Conservation (phyloP, 2,113 vertebrate genomes). For the Glaucidium brasilianum region DNA sequence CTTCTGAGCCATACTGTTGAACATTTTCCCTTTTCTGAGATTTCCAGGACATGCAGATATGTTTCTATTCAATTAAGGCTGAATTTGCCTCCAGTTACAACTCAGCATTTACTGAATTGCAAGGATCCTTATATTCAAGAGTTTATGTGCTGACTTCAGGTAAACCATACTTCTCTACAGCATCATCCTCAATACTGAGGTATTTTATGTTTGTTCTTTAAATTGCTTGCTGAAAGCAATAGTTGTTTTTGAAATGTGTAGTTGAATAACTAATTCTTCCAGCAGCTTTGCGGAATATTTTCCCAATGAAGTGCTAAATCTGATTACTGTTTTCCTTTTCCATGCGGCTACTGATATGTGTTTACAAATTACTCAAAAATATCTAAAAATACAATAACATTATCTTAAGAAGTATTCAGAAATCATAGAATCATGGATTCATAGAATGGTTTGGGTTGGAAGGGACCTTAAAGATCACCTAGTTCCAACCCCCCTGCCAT, state of each 20-base stretch:
- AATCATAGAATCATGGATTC: background rate
- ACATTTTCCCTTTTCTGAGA: constrained; percentile 11
- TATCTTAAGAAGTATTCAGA: background rate
- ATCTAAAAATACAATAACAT: background rate
- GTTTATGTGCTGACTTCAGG: constrained; percentile 33
- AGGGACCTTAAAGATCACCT: too few species aligned
- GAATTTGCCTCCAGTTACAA: constrained; percentile 27
- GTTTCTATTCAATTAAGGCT: background rate
- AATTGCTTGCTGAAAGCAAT: constrained; percentile 23
- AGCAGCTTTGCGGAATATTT: background rate
- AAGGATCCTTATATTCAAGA: constrained; percentile 1
- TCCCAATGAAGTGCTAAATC: background rate
- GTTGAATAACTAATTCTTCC: constrained; percentile 20
- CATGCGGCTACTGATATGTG: background rate
- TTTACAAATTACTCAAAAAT: background rate
- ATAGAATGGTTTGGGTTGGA: too few species aligned
- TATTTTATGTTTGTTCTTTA: constrained; percentile 44
- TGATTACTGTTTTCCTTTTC: background rate
- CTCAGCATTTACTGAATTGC: background rate
- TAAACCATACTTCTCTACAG: constrained; percentile 10
- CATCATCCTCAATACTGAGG: background rate
- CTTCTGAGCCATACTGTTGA: background rate
- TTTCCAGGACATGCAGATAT: background rate
- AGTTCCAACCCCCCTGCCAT: too few species aligned
- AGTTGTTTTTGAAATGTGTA: constrained; percentile 5